A percentile compares a stretch with the other conserved stretches of the same genome.
These are phyloP conservation scores for Sphinx pinastri DNA, from an alignment of 2,888 invertebrate species.

Conservation along the genomic window DNA sequence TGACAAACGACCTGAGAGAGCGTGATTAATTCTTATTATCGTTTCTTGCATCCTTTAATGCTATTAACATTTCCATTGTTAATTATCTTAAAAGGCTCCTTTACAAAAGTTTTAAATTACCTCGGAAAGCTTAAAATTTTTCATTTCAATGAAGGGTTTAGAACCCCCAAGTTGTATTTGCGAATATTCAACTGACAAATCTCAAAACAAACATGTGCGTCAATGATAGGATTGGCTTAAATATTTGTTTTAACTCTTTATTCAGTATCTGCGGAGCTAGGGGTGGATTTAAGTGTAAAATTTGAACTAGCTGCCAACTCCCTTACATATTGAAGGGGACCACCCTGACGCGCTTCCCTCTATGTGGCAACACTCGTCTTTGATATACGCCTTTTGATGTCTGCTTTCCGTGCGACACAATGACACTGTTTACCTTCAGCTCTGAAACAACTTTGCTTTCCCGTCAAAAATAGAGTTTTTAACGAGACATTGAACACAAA, in stretches of 20 bases:
- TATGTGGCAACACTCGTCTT: constrained; percentile 68
- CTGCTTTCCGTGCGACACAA: constrained; percentile 68
- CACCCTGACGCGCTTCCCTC: constrained; percentile 59
- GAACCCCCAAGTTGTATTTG: neutral
- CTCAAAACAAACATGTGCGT: constrained; percentile 19
- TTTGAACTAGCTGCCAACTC: constrained; percentile 64
- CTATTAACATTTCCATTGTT: neutral
- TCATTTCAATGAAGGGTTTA: neutral
- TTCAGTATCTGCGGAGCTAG: neutral
- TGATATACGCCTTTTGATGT: constrained; percentile 80
- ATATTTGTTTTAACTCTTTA: constrained; percentile 20
- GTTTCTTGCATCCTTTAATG: neutral
- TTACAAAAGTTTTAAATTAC: neutral
- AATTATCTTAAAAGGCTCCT: constrained; percentile 2
- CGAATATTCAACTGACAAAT: neutral
- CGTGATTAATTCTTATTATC: neutral
- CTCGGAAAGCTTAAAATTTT: neutral
- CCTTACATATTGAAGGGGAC: constrained; percentile 63
- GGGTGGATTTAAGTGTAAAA: constrained; percentile 49
- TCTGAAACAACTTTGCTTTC: constrained; percentile 65
- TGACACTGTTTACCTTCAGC: constrained; percentile 66
- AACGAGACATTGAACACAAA: constrained; percentile 47
- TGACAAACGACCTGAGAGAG: neutral
- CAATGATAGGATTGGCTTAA: constrained; percentile 22
- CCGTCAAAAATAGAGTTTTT: constrained; percentile 60